These are phyloP conservation scores for Drosophila phalerata DNA, from an alignment of 2,888 invertebrate genomes.

Conservation along the genomic window DNA sequence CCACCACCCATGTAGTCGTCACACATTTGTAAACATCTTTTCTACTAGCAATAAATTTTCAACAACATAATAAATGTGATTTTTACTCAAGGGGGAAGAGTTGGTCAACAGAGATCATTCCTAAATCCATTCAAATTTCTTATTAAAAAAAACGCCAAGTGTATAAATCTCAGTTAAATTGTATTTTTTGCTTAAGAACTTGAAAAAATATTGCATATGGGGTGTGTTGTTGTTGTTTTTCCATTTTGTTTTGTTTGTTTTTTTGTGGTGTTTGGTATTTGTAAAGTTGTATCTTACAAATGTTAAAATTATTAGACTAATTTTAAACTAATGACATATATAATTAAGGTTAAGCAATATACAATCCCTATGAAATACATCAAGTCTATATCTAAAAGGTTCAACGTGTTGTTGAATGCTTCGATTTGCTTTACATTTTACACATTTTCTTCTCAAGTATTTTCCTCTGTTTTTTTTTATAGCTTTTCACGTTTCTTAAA, in stretches of 20 bases:
- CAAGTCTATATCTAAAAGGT: slow-evolving; percentile 37
- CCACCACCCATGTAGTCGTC: slow-evolving; percentile 88
- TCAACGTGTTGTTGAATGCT: slow-evolving; percentile 41
- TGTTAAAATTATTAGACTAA: slow-evolving; percentile 21
- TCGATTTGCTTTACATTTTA: slow-evolving; percentile 23
- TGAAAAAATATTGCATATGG: slow-evolving; percentile 55
- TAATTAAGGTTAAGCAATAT: slow-evolving; percentile 44
- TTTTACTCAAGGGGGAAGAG: background rate
- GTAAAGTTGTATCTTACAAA: slow-evolving; percentile 47
- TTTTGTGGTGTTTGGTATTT: slow-evolving; percentile 26
- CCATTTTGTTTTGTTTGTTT: slow-evolving; percentile 11
- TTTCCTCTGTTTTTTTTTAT: slow-evolving; percentile 55
- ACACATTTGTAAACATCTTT: background rate
- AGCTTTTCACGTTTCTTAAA: slow-evolving; percentile 95
- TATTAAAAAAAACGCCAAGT: background rate
- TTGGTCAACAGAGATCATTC: background rate
- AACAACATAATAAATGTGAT: background rate
- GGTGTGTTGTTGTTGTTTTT: slow-evolving; percentile 13
- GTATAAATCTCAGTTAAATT: slow-evolving; percentile 22
- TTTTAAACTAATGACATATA: slow-evolving; percentile 40
- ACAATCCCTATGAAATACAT: slow-evolving; percentile 37
- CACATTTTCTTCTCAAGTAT: slow-evolving; percentile 5
- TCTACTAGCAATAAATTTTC: slow-evolving; percentile 19
- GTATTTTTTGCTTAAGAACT: slow-evolving; percentile 45
- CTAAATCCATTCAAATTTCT: background rate